Base-by-base conservation (phyloP, 2,888 invertebrate species). In the Micoletzkya japonica region DNA sequence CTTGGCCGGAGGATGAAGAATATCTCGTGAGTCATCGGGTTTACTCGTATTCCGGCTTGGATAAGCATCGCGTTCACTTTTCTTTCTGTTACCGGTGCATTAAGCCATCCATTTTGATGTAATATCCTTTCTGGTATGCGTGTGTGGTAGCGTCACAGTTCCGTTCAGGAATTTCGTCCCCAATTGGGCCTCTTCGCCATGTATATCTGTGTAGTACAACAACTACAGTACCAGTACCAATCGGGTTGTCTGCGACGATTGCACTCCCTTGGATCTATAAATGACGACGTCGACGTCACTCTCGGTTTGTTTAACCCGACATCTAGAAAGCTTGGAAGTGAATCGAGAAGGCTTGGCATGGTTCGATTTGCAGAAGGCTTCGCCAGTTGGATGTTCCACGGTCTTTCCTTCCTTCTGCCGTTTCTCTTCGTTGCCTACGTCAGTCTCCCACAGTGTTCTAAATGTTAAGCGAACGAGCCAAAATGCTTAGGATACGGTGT, bases 261-360 rank as follows among this genome's bases (percentile, higher is more conserved):
- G n/a, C 92, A 92, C 86, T 93, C 97, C 0, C 88, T 98, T 1
- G 98, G 98, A 4, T 94, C 96, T 85, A 24, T 57, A 24, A 89
- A 96, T n/a, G 94, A 96, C 86, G 94, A 94, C 85, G 98, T 98
- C 97, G 98, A 98, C 87, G 95, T 98, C 70, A 98, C 97, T 2
- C 95, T 98, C 79, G 89, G 88, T 88, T 4, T 49, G 61, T 60
- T 39, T 2, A 17, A 1, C n/a, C n/a, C n/a, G n/a, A n/a, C n/a
- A n/a, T n/a, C n/a, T n/a, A n/a, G n/a, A n/a, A n/a, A n/a, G n/a
- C n/a, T n/a, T n/a, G n/a, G n/a, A n/a, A n/a, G n/a, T n/a, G n/a
- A n/a, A n/a, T n/a, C n/a, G n/a, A n/a, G n/a, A n/a, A n/a, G n/a
- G n/a, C n/a, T n/a, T n/a, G n/a, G n/a, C n/a, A n/a, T 14, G 44